Conservation (phyloP, 2,888 invertebrate species). For the Tiliacea citrago region DNA sequence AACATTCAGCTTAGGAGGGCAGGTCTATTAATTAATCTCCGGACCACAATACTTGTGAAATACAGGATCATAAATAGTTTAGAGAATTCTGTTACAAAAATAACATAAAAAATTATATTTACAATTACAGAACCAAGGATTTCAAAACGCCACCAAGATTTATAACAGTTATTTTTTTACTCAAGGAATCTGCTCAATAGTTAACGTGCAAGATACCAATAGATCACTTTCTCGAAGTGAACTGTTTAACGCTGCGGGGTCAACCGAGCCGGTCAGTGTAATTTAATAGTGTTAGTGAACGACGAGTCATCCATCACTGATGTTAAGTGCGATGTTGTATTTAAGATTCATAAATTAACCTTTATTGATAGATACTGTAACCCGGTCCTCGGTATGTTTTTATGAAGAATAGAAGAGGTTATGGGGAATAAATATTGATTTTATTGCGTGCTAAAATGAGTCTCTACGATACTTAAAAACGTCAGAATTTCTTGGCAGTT, state of each 20-base stretch:
- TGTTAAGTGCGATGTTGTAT: slow-evolving; percentile 48
- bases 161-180: slow-evolving; percentile 25
- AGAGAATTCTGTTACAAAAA: neutral
- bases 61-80: neutral
- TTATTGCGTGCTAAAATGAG: slow-evolving; percentile 4
- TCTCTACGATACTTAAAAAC: neutral
- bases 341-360: slow-evolving; percentile 53
- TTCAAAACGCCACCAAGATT: slow-evolving; percentile 1
- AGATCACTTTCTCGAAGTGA: slow-evolving; percentile 42
- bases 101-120: neutral
- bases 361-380: slow-evolving; percentile 52
- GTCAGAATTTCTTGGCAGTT: neutral
- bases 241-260: slow-evolving; percentile 42
- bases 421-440: neutral
- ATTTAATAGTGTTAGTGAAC: slow-evolving; percentile 51
- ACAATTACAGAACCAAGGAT: slow-evolving; percentile 8
- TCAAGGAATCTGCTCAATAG: slow-evolving; percentile 13
- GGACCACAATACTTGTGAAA: neutral
- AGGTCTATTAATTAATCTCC: neutral
- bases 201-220: slow-evolving; percentile 15
- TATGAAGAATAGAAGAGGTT: slow-evolving; percentile 2
- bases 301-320: slow-evolving; percentile 55
- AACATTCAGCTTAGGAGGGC: neutral
- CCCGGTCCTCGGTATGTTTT: slow-evolving; percentile 1
- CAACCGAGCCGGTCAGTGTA: slow-evolving; percentile 43